Evolutionary conservation across 2,797 vertebrate genomes (phyloP), one percentile per base, ranked within the genome.

Genomic region (Nannoperca australis): DNA sequence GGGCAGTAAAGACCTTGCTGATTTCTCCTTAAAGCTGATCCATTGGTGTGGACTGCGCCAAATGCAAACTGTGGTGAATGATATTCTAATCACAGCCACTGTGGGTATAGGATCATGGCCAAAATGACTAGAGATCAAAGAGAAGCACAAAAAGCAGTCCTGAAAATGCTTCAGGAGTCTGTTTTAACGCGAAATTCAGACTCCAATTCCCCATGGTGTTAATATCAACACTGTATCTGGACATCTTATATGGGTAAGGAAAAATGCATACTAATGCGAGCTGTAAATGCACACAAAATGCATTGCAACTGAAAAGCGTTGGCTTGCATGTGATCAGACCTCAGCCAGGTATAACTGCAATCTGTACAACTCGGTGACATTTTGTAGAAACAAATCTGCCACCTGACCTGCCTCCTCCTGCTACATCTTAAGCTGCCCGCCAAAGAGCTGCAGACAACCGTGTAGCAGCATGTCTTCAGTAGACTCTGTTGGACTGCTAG

Each of bases 71-170:
- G 88, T 70, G 82, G 69, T 56, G 76, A 90, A 84, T 82, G 88
- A 92, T 91, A 92, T 92, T 90, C 77, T 91, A 93, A 94, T 92
- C 85, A 64, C 51, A 24, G 67, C 73, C 74, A 79, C 79, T 79
- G 82, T 81, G 82, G 73, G 72, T 40, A 77, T 83, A 88, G 77
- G 81, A 85, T 85, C 54, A 7, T 38, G 65, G 79, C 83, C 89
- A 88, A 63, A 82, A 81, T 67, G 80, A 85, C 27, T 22, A 30
- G 60, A 89, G 86, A 91, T 86, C 86, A 85, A 90, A 86, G 76
- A 40, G 51, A 65, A 40, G 66, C 78, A 67, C 75, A 71, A 49
- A 78, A 79, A 78, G 44, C 78, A 78, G 66, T 51, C 36, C 47
- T 47, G 36, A 30, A 70, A 78, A 53, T 20, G 73, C 81, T 73